Conservation (phyloP, 2,113 vertebrate genomes). For the Protomyctophum bolini region DNA sequence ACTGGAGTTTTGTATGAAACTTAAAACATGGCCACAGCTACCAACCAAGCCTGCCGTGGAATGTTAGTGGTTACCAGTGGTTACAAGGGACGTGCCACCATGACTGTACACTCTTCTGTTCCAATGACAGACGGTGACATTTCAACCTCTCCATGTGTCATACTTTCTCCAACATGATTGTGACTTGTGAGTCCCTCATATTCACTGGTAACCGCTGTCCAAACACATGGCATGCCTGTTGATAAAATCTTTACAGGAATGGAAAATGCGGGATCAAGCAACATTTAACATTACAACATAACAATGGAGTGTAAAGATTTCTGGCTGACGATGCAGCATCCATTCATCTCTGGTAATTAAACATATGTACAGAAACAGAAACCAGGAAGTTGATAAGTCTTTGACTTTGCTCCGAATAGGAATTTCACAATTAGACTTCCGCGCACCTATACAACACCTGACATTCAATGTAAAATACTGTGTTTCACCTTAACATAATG, state of each 20-base stretch:
- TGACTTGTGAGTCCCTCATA: too few species aligned
- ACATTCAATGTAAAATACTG: conserved; percentile 7
- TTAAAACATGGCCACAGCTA: conserved; percentile 6
- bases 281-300: background rate
- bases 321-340: background rate
- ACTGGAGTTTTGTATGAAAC: conserved; percentile 9
- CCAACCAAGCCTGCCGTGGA: background rate
- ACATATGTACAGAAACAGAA: conserved; percentile 6
- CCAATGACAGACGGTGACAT: background rate
- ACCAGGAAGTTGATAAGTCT: background rate
- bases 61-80: too few species aligned
- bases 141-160: too few species aligned
- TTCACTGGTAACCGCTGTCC: too few species aligned
- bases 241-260: background rate
- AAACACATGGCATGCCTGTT: too few species aligned
- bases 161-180: too few species aligned
- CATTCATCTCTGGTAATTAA: background rate
- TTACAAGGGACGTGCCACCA: too few species aligned
- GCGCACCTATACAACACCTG: background rate
- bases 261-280: background rate
- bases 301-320: background rate
- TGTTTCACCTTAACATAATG: background rate
- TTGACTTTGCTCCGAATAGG: background rate
- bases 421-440: background rate
- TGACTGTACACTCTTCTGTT: too few species aligned